phyloP scores from a whole-genome alignment of 2,113 vertebrate genomes.

The Regulus satrapa region DNA sequence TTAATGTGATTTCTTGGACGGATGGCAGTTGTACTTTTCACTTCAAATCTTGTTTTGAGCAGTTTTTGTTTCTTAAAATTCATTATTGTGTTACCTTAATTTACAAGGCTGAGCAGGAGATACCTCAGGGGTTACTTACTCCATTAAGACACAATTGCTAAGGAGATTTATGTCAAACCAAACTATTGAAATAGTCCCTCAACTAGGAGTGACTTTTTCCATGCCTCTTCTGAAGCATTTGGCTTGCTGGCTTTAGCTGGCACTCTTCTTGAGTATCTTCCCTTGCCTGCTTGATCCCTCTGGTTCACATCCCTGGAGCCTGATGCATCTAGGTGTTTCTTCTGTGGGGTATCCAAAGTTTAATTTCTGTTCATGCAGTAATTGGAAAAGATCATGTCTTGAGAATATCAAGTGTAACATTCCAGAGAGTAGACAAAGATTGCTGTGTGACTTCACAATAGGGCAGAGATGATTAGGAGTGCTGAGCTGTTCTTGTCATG shows the following conservation, averaged over 20 bases:
- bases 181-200: neutral
- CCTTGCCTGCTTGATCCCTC: neutral
- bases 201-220: neutral
- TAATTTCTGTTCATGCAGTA: neutral
- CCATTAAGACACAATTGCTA: neutral
- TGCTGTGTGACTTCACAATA: neutral
- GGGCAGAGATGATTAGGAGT: neutral
- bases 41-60: neutral
- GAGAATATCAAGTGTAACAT: neutral
- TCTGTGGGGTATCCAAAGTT: neutral
- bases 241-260: neutral
- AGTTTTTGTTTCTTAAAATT: neutral
- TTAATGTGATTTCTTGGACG: neutral
- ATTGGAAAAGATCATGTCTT: neutral
- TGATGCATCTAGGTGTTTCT: neutral
- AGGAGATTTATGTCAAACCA: neutral
- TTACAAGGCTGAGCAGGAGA: neutral
- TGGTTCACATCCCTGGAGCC: neutral
- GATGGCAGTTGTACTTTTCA: neutral
- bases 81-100: neutral
- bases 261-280: neutral
- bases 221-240: neutral
- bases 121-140: neutral
- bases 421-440: neutral
- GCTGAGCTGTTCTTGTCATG: neutral